Evolutionary conservation across 2,113 vertebrate genomes (phyloP).

Genomic region (Eubucco bourcierii): DNA sequence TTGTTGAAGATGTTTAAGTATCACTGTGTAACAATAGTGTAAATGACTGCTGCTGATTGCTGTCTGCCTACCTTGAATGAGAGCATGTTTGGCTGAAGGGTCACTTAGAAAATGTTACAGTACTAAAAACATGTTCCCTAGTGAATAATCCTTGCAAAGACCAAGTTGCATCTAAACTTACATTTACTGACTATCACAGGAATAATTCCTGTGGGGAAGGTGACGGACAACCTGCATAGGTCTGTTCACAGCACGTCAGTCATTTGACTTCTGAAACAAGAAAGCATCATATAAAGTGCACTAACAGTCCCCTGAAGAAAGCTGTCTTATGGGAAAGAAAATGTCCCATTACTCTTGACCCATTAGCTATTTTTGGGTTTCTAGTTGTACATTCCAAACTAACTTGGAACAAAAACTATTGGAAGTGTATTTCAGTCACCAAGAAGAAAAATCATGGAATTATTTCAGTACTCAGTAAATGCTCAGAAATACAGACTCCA

Average conservation of each 20-base stretch:
- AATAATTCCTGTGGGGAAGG: neutral
- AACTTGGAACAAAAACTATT: neutral
- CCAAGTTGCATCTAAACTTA: neutral
- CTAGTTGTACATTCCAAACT: slow-evolving; percentile 4
- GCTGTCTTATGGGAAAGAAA: slow-evolving; percentile 2
- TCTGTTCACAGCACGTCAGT: neutral
- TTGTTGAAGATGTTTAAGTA: neutral
- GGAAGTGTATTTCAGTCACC: neutral
- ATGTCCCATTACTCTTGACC: neutral
- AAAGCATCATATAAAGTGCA: neutral
- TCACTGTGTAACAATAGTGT: neutral
- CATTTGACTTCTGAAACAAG: neutral
- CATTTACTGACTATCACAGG: neutral
- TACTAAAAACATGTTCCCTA: neutral
- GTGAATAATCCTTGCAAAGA: neutral
- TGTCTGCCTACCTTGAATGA: neutral
- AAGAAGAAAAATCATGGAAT: neutral
- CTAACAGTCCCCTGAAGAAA: neutral
- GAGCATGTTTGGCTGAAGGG: neutral
- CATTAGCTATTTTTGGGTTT: slow-evolving; percentile 26
- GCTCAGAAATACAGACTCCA: too few species aligned
- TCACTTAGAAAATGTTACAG: neutral
- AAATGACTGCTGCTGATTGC: neutral
- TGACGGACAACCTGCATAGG: neutral
- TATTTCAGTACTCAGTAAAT: neutral